Base-by-base conservation (phyloP, 2,113 vertebrate genomes). In the Cisticola juncidis region DNA sequence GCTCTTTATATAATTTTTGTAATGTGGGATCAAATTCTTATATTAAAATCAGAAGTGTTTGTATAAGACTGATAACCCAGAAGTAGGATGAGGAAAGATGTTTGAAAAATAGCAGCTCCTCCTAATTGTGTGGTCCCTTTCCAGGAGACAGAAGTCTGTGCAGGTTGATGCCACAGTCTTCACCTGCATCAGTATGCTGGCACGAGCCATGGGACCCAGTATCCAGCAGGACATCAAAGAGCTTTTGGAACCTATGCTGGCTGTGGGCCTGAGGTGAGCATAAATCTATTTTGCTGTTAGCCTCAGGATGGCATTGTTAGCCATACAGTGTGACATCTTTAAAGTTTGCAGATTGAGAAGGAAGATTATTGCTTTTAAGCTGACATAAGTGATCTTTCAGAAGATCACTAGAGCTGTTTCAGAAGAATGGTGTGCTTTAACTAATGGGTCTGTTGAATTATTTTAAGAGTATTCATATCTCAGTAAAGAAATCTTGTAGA, bases 181-280 rank as follows among this genome's bases (percentile, higher is more conserved):
- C 92, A 99, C 99, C 17, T 99, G 99, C 68, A 99, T 99, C 90
- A 99, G 99, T 97, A 99, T 99, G 99, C 95, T 99, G 91, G 99
- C 99, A 22, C 98, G 99, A 87, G 99, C 99, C 16, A 98, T 99
- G 99, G 99, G 99, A 33, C 99, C 99, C 33, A 98, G 98, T 85
- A 99, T 99, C 87, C 99, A 99, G 70, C 99, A 99, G 90, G 99
- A 99, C 80, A 99, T 99, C 96, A 99, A 99, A 95, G 99, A 99
- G 97, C 98, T 99, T 71, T 98, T 99, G 92, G 99, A 99, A 90
- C 99, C 99, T 9, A 99, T 99, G 99, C 92, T 99, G 97, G 98
- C 99, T 14, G 99, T 99, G 95, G 99, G 99, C 20, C 98, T 99
- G 91, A 99, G 99, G 99, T 99, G 18, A 13, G 86, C 71, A 44